Conservation (phyloP, 2,888 invertebrate species). For the Erebia epiphron region DNA sequence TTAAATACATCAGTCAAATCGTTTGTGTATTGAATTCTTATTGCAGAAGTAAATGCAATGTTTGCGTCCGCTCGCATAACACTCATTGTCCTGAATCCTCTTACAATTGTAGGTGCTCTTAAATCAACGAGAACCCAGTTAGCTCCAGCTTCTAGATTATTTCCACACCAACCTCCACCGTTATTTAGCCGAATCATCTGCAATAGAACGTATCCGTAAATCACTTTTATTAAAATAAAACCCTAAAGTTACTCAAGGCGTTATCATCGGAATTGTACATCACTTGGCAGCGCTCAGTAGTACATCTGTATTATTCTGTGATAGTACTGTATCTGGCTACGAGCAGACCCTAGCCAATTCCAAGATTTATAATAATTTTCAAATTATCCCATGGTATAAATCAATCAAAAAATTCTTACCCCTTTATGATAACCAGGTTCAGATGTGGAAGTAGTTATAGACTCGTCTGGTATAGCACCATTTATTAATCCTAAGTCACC, state of each 20-base stretch:
- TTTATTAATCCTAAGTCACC: slow-evolving; percentile 94
- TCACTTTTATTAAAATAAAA: too few species aligned
- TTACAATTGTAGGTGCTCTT: slow-evolving; percentile 93
- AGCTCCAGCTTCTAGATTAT: slow-evolving; percentile 91
- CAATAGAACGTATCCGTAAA: neutral
- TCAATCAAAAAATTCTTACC: slow-evolving; percentile 73
- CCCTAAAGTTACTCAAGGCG: too few species aligned
- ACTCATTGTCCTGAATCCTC: slow-evolving; percentile 95
- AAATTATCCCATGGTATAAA: neutral
- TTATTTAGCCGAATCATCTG: slow-evolving; percentile 91
- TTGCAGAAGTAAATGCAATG: slow-evolving; percentile 94
- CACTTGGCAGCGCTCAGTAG: too few species aligned
- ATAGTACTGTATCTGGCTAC: neutral
- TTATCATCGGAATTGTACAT: too few species aligned
- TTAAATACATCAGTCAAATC: slow-evolving; percentile 94
- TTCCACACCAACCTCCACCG: slow-evolving; percentile 95
- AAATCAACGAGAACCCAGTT: slow-evolving; percentile 95
- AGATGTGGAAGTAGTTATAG: slow-evolving; percentile 91
- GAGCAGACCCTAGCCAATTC: neutral
- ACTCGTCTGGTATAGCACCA: slow-evolving; percentile 95
- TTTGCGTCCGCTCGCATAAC: slow-evolving; percentile 92
- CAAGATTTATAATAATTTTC: neutral
- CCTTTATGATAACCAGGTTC: slow-evolving; percentile 92
- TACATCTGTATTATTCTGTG: too few species aligned
- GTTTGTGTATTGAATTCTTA: slow-evolving; percentile 94